These are phyloP conservation scores for Papio anubis DNA, from an alignment of 2,113 vertebrate genomes.

Conservation along the genomic window DNA sequence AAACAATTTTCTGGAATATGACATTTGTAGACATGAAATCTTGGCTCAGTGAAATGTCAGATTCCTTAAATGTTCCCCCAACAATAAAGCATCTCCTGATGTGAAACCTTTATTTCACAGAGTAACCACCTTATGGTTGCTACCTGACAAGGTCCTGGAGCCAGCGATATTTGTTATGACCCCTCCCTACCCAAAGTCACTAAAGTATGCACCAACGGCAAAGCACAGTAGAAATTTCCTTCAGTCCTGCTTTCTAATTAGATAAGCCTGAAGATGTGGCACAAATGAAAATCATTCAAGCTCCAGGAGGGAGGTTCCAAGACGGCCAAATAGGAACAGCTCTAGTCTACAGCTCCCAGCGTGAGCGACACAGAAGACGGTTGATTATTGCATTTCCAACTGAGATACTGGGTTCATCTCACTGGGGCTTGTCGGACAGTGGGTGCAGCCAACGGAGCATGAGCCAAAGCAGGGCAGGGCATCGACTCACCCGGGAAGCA, in stretches of 20 bases:
- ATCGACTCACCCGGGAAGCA: too few species aligned
- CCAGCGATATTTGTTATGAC: not conserved
- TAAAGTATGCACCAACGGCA: not conserved
- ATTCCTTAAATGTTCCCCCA: slow-evolving; percentile 30
- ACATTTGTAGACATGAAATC: slow-evolving; percentile 56
- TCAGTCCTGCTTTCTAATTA: not conserved
- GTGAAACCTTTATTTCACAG: slow-evolving; percentile 55
- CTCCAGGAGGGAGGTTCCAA: not conserved
- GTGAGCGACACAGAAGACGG: too few species aligned
- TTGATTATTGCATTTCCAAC: too few species aligned
- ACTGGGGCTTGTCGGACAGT: too few species aligned
- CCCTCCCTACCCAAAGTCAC: not conserved
- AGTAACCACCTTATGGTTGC: not conserved
- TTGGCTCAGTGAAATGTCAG: slow-evolving; percentile 61
- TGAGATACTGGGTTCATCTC: too few species aligned
- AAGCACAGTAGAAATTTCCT: not conserved
- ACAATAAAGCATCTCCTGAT: slow-evolving; percentile 50
- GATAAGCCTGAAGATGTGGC: not conserved
- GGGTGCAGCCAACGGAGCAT: too few species aligned
- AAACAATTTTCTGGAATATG: slow-evolving; percentile 24
- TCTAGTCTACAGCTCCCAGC: too few species aligned
- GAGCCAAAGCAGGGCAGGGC: too few species aligned
- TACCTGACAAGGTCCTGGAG: slow-evolving; percentile 25
- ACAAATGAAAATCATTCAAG: not conserved
- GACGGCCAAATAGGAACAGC: too few species aligned